Percentiles rank a stretch among this genome's conserved stretches.
phyloP scores from a whole-genome alignment of 2,888 invertebrate species.

The Biston stratarius region DNA sequence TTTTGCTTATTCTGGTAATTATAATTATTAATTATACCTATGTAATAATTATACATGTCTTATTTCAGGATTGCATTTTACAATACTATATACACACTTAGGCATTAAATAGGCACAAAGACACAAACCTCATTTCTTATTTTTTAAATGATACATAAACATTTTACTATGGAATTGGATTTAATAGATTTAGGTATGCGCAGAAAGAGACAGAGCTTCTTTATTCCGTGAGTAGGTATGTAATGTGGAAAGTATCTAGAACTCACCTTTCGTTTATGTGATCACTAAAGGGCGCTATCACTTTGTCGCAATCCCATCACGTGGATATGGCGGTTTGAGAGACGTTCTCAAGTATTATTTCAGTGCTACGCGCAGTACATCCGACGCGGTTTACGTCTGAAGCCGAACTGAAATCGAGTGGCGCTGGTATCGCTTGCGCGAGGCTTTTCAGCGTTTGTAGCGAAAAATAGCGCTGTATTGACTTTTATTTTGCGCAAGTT shows the following conservation, averaged over 20 bases:
- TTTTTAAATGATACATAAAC: neutral
- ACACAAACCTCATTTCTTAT: neutral
- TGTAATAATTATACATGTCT: too few species aligned
- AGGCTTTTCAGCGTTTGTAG: conserved; percentile 52
- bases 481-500: neutral
- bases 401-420: conserved; percentile 56
- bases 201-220: conserved; percentile 1
- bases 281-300: conserved; percentile 57
- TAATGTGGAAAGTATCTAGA: neutral
- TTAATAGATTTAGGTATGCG: neutral
- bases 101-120: too few species aligned
- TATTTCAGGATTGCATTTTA: too few species aligned
- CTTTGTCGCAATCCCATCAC: conserved; percentile 63
- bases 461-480: conserved; percentile 24
- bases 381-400: conserved; percentile 56
- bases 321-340: conserved; percentile 47
- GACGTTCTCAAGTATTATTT: conserved; percentile 32
- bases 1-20: too few species aligned
- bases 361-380: conserved; percentile 46
- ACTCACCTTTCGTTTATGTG: conserved; percentile 55
- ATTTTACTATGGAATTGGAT: neutral
- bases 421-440: conserved; percentile 60
- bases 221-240: neutral
- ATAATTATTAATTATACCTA: too few species aligned
- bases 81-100: too few species aligned